These are phyloP conservation scores for Gymnarchus niloticus DNA, from an alignment of 2,113 vertebrate genomes.

Conservation along the genomic window DNA sequence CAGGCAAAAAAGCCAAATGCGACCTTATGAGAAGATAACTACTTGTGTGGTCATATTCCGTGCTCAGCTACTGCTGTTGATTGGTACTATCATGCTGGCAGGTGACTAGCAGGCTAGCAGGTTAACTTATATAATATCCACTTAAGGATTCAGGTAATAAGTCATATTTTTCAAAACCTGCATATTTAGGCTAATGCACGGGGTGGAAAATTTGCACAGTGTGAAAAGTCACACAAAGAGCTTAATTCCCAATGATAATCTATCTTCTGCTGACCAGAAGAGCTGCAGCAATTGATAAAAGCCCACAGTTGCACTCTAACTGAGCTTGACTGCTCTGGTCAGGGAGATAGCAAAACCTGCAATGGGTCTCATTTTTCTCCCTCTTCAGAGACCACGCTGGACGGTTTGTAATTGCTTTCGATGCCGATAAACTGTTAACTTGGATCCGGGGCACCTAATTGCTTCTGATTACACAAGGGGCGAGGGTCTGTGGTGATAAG, in stretches of 20 bases:
- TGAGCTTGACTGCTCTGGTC: conserved; percentile 4
- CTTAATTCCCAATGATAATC: background rate
- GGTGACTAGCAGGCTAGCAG: background rate
- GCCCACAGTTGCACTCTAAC: background rate
- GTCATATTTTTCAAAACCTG: background rate
- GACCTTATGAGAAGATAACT: background rate
- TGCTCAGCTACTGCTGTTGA: too few species aligned
- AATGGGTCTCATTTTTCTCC: background rate
- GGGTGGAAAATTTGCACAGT: background rate
- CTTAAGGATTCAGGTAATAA: background rate
- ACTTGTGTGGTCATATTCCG: too few species aligned
- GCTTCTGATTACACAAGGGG: background rate
- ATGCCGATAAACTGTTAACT: conserved; percentile 17
- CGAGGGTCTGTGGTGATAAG: conserved; percentile 8
- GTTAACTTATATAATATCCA: background rate
- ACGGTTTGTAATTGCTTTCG: background rate
- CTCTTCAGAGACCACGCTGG: conserved; percentile 3
- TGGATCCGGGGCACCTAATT: conserved; percentile 6
- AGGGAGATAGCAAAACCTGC: background rate
- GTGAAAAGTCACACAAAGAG: background rate
- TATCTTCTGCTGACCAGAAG: conserved; percentile 7
- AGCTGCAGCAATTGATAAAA: background rate
- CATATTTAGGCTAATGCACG: background rate
- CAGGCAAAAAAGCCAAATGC: background rate
- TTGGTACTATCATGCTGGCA: background rate